Conservation (phyloP, 2,113 vertebrate species). For the Collichthys lucidus region DNA sequence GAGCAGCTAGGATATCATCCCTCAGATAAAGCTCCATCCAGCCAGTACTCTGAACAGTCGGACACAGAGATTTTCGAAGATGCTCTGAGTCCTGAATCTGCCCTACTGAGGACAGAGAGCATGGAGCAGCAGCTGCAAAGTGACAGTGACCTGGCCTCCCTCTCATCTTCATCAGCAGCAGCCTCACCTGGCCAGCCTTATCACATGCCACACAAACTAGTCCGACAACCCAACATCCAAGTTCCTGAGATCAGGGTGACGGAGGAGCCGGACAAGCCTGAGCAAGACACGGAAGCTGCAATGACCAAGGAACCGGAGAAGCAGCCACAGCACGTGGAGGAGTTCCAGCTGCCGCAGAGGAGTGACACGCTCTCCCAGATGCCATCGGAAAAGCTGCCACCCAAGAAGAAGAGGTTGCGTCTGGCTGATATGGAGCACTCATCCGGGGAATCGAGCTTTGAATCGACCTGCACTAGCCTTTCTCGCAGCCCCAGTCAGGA, state of each 20-base stretch:
- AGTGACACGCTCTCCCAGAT: conserved; percentile 96
- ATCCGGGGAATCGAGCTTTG: conserved; percentile 95
- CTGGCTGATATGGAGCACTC: conserved; percentile 95
- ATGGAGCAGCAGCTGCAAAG: conserved; percentile 84
- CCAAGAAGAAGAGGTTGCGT: conserved; percentile 95
- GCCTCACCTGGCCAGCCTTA: conserved; percentile 82
- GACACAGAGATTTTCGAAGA: conserved; percentile 91
- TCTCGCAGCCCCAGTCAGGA: conserved; percentile 96
- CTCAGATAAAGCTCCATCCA: conserved; percentile 84
- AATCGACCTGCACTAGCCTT: conserved; percentile 93
- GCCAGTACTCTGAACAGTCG: conserved; percentile 88
- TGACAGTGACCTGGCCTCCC: conserved; percentile 81
- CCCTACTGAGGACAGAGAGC: conserved; percentile 81
- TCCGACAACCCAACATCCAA: conserved; percentile 96
- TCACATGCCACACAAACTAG: conserved; percentile 90
- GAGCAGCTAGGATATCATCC: conserved; percentile 86
- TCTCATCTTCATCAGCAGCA: conserved; percentile 76
- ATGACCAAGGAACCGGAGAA: conserved; percentile 90
- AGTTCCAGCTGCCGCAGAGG: conserved; percentile 96
- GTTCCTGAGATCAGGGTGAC: conserved; percentile 97
- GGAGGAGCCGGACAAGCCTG: conserved; percentile 93
- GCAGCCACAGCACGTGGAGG: conserved; percentile 89
- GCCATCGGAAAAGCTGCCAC: conserved; percentile 93
- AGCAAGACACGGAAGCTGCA: conserved; percentile 88
- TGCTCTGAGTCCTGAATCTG: conserved; percentile 89